Conservation (phyloP, 2,888 invertebrate genomes). For the Hoplodrina ambigua region DNA sequence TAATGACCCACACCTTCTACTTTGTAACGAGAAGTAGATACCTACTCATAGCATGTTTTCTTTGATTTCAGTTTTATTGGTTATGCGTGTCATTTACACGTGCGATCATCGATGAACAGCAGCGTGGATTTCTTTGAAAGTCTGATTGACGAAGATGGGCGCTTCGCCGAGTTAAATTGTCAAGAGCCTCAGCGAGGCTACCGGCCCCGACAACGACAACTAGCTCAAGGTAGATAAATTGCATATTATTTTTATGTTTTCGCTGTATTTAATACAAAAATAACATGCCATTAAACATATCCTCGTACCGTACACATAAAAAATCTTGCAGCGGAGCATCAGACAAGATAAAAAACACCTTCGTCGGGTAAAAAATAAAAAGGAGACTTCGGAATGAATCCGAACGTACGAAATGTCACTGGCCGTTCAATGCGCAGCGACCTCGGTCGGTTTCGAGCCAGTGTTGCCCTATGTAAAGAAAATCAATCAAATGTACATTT, state of each 20-base stretch:
- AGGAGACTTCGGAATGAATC: slow-evolving; percentile 30
- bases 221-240: slow-evolving; percentile 74
- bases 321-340: background rate
- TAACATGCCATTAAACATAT: slow-evolving; percentile 2
- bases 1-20: too few relatives aligned
- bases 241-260: background rate
- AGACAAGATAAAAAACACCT: background rate
- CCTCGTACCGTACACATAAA: background rate
- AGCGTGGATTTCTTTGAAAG: slow-evolving; percentile 92
- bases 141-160: slow-evolving; percentile 90
- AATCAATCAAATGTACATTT: slow-evolving; percentile 11
- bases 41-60: slow-evolving; percentile 4
- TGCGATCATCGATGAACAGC: slow-evolving; percentile 86
- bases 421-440: slow-evolving; percentile 43
- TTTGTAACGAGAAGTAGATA: background rate
- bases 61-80: slow-evolving; percentile 81
- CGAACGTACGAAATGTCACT: slow-evolving; percentile 54
- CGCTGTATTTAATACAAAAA: background rate
- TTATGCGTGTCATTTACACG: slow-evolving; percentile 87
- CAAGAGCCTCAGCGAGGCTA: slow-evolving; percentile 78
- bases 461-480: slow-evolving; percentile 34
- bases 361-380: background rate
- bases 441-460: slow-evolving; percentile 32
- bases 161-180: slow-evolving; percentile 85
- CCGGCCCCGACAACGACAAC: slow-evolving; percentile 72